Percentiles rank a stretch among this genome's conserved stretches.
These are phyloP conservation scores for Myathropa florea DNA, from an alignment of 2,888 invertebrate genomes.

Conservation along the genomic window DNA sequence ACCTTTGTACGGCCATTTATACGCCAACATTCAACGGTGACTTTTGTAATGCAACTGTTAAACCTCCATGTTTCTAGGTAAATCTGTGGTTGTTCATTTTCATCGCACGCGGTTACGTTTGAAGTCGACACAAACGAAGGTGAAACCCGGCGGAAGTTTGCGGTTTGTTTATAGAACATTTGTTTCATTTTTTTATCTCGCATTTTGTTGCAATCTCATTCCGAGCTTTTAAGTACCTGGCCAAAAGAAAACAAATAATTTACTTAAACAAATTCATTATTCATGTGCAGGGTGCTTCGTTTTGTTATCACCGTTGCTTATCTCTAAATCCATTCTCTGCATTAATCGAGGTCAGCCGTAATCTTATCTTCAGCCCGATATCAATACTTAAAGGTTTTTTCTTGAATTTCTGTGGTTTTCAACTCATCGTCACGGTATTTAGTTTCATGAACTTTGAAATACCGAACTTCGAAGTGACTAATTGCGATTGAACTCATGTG, in stretches of 20 bases:
- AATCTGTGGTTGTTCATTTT: background rate
- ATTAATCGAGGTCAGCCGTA: background rate
- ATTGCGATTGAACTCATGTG: background rate
- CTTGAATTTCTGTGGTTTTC: background rate
- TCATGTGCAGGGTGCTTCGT: background rate
- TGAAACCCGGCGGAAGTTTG: slow-evolving; percentile 14
- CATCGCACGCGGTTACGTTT: background rate
- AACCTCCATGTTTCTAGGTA: background rate
- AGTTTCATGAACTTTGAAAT: background rate
- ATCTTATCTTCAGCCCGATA: background rate
- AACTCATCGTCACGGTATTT: background rate
- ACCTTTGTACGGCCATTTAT: background rate
- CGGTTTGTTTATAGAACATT: background rate
- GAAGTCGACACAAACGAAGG: background rate
- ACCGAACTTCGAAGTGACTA: background rate
- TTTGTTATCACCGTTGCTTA: background rate
- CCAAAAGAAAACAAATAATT: background rate
- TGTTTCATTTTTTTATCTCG: background rate
- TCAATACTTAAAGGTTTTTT: background rate
- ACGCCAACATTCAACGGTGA: background rate
- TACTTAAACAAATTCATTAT: background rate
- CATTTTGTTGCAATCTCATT: background rate
- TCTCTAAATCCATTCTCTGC: background rate
- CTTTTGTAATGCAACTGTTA: background rate
- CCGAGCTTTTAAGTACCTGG: background rate